A percentile compares a stretch with the other conserved stretches of the same genome.
Evolutionary conservation across 2,113 vertebrate species (phyloP).

Genomic region (Sinocyclocheilus maitianheensis): DNA sequence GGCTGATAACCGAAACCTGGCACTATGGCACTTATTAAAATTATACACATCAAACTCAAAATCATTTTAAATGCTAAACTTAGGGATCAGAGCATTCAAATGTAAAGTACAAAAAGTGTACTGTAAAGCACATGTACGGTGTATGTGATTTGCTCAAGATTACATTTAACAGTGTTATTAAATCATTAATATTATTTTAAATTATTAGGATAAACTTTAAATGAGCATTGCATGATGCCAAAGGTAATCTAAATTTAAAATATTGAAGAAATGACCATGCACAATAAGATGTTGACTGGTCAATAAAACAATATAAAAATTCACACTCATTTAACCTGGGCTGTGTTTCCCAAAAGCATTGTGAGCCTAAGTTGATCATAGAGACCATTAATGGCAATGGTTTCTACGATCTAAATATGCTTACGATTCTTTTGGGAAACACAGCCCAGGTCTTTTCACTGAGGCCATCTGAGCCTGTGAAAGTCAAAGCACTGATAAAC

Average conservation of each 20-base stretch:
- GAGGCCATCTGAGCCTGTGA: neutral
- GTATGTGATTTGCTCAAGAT: neutral
- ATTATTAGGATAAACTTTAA: no score
- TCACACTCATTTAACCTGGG: neutral
- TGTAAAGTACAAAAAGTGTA: neutral
- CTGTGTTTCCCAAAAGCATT: neutral
- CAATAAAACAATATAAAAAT: neutral
- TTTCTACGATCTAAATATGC: neutral
- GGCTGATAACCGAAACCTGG: neutral
- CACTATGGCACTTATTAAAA: neutral
- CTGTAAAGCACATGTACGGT: no score
- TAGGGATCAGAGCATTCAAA: neutral
- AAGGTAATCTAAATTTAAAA: neutral
- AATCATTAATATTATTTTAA: no score
- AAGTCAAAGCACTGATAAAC: constrained; percentile 24
- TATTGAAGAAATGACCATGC: neutral
- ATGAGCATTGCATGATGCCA: neutral
- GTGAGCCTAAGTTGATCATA: neutral
- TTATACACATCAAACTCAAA: neutral
- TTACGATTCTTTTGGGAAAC: neutral
- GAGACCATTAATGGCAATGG: neutral
- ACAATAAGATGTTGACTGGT: neutral
- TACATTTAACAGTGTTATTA: neutral
- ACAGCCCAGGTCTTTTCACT: neutral
- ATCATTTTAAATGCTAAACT: neutral